Percentiles rank a stretch among this genome's conserved stretches.
Evolutionary conservation across 2,113 vertebrate genomes (phyloP).

Genomic region (human (Homo sapiens)): DNA sequence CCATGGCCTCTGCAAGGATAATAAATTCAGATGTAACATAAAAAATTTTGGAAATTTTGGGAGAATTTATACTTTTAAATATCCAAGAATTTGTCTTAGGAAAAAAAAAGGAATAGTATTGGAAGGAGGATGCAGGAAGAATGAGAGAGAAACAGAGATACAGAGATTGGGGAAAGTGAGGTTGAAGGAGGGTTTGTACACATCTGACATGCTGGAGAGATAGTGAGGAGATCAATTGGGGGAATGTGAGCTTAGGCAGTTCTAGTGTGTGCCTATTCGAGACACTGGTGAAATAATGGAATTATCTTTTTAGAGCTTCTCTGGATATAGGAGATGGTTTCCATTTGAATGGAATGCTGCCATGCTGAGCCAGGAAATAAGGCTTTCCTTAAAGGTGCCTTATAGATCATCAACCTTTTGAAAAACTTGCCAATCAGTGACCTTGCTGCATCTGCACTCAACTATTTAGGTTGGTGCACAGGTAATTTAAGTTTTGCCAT

Average conservation of each 20-base stretch:
- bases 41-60: background rate
- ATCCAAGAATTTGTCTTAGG: background rate
- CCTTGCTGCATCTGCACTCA: background rate
- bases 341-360: background rate
- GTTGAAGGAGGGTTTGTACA: background rate
- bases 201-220: background rate
- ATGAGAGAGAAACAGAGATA: no score
- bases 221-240: fast-evolving
- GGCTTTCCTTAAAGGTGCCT: background rate
- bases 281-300: background rate
- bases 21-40: background rate
- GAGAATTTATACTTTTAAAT: background rate
- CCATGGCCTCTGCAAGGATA: background rate
- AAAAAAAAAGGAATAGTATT: no score
- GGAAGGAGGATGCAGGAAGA: background rate
- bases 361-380: background rate
- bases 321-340: background rate
- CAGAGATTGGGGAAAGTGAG: no score
- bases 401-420: background rate
- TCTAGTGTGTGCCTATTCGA: fast-evolving
- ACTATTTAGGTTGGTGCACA: no score
- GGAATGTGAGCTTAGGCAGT: no score
- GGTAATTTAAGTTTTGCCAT: no score
- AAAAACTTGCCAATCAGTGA: no score
- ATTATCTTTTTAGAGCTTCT: background rate